phyloP scores from a whole-genome alignment of 1,140 invertebrate genomes.

The Drosophila equinoxialis region DNA sequence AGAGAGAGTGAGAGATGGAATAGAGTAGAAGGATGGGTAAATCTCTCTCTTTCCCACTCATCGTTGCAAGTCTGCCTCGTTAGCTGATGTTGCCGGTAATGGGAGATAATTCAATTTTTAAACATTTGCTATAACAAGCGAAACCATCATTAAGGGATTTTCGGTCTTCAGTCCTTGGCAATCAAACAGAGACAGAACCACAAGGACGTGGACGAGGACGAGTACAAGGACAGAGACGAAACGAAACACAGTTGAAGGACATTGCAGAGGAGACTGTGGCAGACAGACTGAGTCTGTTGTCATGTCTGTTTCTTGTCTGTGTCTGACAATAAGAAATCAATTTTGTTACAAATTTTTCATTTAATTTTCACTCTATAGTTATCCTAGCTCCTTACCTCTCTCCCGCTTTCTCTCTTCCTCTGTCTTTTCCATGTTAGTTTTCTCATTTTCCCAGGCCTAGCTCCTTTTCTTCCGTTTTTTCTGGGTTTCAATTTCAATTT shows the following conservation, averaged over 20 bases:
- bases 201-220: conserved; percentile 3
- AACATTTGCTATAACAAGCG: conserved; percentile 83
- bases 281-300: conserved; percentile 17
- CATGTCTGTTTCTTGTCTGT: conserved; percentile 12
- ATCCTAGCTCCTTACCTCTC: background rate
- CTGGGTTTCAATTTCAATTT: conserved; percentile 17
- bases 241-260: background rate
- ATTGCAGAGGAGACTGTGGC: conserved; percentile 1
- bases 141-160: conserved; percentile 83
- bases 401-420: too few species aligned
- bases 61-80: conserved; percentile 35
- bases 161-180: conserved; percentile 44
- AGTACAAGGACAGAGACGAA: background rate
- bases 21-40: background rate
- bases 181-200: conserved; percentile 19
- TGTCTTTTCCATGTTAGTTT: background rate
- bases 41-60: conserved; percentile 5
- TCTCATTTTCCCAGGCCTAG: background rate
- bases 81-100: conserved; percentile 73
- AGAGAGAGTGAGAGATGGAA: background rate
- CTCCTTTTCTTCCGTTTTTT: background rate
- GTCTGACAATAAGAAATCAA: conserved; percentile 13
- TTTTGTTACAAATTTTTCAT: conserved; percentile 12
- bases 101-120: conserved; percentile 83
- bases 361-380: conserved; percentile 17